Evolutionary conservation across 1,140 invertebrate species (phyloP), one percentile per base, ranked within the genome.

Genomic region (Hormaphis cornu): DNA sequence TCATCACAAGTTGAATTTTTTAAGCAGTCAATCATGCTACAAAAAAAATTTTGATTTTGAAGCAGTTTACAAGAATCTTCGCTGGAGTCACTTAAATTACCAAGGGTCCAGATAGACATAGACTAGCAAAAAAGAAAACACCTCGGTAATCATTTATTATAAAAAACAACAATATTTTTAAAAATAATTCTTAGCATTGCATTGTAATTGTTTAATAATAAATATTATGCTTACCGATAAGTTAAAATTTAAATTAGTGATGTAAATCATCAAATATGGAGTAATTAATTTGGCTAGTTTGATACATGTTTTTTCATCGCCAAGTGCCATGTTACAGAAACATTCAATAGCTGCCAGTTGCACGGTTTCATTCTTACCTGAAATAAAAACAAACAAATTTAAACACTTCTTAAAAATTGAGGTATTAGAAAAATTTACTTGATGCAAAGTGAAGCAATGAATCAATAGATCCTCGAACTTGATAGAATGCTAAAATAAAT

Each of bases 261-360:
- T 66, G 20, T 66, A 46, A 30, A 66, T 48, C 61, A 66, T 66
- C 14, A 66, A 50, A 14, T 66, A 66, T 16, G 61, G 44, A 9
- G 44, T 35, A 16, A 66, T 30, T 37, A 66, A 35, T 50, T 66
- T 66, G 20, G 44, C 14, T 33, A 66, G 50, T 46, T 50, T 66
- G 0, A 37, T 22, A 46, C 61, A 66, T n/a, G 20, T 35, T 35
- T 50, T 50, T 22, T 24, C 30, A 35, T 66, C 61, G n/a, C 44
- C 61, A 14, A 66, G 12, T 3, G 44, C n/a, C 61, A 66, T 66
- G 18, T 66, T 66, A 33, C 30, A 50, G 50, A 66, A 50, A 48
- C 61, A 66, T 66, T 66, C 44, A 48, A 66, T 33, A 18, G 61
- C 61, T 22, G 61, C 44, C 16, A 66, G 35, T 16, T 66, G 40